A percentile compares a stretch with the other conserved stretches of the same genome.
These are phyloP conservation scores for Pteropus rufus DNA, from an alignment of 2,797 vertebrate genomes.

Conservation along the genomic window DNA sequence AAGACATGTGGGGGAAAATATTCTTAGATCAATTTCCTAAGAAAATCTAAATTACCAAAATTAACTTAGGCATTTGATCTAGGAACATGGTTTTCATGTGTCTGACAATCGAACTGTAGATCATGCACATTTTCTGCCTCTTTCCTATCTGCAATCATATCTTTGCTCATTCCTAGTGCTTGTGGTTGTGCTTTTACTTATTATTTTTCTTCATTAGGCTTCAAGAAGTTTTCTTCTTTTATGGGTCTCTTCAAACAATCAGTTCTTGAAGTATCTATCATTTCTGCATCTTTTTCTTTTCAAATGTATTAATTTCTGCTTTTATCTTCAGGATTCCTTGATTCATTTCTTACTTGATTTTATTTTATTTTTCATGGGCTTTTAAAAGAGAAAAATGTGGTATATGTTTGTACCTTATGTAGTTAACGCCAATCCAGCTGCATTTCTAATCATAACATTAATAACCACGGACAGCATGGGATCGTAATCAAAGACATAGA, in stretches of 20 bases:
- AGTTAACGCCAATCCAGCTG: neutral
- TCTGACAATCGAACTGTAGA: neutral
- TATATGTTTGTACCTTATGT: neutral
- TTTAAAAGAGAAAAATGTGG: neutral
- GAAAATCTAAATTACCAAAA: neutral
- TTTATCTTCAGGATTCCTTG: conserved; percentile 1
- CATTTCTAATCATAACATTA: neutral
- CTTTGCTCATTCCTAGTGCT: neutral
- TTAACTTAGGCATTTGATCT: neutral
- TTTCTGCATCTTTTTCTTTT: neutral
- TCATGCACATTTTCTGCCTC: neutral
- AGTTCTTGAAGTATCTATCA: neutral
- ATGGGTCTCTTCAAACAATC: neutral
- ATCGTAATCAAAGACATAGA: neutral
- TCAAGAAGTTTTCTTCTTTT: neutral
- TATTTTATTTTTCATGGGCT: conserved; percentile 12
- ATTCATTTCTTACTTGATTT: neutral
- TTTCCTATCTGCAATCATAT: neutral
- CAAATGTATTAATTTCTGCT: conserved; percentile 30
- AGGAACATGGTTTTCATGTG: neutral
- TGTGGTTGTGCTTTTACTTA: neutral
- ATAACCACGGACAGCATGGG: neutral
- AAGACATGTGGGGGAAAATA: neutral
- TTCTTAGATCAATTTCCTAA: neutral
- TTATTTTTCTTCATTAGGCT: neutral